These are phyloP conservation scores for Festucalex cinctus DNA, from an alignment of 2,113 vertebrate species.

Conservation along the genomic window DNA sequence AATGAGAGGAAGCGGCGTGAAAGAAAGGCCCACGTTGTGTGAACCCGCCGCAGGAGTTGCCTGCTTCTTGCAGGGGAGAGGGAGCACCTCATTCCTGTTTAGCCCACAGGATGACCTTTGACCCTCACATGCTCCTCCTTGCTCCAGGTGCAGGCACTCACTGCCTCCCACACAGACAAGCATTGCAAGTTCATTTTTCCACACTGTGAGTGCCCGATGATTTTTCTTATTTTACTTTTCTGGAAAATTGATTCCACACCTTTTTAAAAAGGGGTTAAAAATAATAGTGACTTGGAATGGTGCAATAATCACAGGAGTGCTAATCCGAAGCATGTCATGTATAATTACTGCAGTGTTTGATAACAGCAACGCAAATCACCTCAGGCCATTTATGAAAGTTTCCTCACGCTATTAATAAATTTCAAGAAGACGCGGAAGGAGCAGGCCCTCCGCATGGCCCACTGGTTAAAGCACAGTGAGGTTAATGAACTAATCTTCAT, in stretches of 20 bases:
- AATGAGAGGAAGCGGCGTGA: slow-evolving; percentile 64
- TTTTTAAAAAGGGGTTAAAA: slow-evolving; percentile 17
- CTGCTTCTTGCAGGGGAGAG: slow-evolving; percentile 76
- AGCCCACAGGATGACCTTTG: slow-evolving; percentile 79
- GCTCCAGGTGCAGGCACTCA: slow-evolving; percentile 84
- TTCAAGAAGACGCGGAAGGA: slow-evolving; percentile 61
- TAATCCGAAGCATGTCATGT: slow-evolving; percentile 73
- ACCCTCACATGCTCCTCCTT: slow-evolving; percentile 71
- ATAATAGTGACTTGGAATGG: slow-evolving; percentile 41
- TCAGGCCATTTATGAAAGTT: slow-evolving; percentile 63
- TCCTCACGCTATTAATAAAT: slow-evolving; percentile 68
- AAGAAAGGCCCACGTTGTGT: slow-evolving; percentile 77
- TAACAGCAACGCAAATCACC: slow-evolving; percentile 60
- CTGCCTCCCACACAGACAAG: slow-evolving; percentile 38
- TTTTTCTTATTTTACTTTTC: slow-evolving; percentile 5
- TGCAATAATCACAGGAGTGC: slow-evolving; percentile 67
- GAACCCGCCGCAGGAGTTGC: slow-evolving; percentile 78
- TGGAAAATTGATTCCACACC: slow-evolving; percentile 40
- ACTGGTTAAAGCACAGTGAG: slow-evolving; percentile 69
- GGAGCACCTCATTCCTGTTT: slow-evolving; percentile 76
- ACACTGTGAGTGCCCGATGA: slow-evolving; percentile 34
- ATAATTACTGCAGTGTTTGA: slow-evolving; percentile 73
- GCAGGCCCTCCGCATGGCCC: slow-evolving; percentile 58
- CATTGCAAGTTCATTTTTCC: slow-evolving; percentile 43
- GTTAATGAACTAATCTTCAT: slow-evolving; percentile 77